Conservation (phyloP, 1,140 invertebrate genomes). For the Psilanteris sp. region DNA sequence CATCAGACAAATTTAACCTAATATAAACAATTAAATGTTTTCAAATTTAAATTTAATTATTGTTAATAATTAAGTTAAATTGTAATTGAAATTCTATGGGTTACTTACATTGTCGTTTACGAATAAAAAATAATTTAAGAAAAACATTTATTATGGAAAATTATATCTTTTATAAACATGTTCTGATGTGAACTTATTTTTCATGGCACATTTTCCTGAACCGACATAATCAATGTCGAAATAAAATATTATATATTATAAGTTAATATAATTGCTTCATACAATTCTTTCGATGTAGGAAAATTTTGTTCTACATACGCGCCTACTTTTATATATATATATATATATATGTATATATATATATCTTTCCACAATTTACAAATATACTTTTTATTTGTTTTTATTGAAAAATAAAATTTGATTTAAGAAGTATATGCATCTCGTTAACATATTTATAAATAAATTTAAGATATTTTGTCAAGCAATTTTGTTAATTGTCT, state of each 20-base stretch:
- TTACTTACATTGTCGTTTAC: no score
- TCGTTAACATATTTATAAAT: constrained; percentile 70
- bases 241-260: constrained; percentile 20
- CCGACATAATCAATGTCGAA: constrained; percentile 29
- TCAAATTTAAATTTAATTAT: no score
- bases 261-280: constrained; percentile 20
- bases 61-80: no score
- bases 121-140: no score
- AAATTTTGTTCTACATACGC: constrained; percentile 12
- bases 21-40: no score
- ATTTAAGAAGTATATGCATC: constrained; percentile 62
- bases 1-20: constrained; percentile 1
- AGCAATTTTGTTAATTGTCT: no score
- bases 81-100: no score
- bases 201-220: constrained; percentile 52
- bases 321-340: constrained; percentile 8
- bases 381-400: constrained; percentile 73
- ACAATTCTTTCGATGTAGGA: constrained; percentile 21
- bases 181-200: constrained; percentile 42
- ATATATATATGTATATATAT: no score
- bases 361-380: constrained; percentile 78
- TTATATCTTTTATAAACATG: no score
- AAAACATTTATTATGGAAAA: no score
- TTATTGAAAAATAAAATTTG: constrained; percentile 76
- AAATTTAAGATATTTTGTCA: constrained; percentile 70